Evolutionary conservation across 2,113 vertebrate species (phyloP).

Genomic region (Dunckerocampus dactyliophorus): DNA sequence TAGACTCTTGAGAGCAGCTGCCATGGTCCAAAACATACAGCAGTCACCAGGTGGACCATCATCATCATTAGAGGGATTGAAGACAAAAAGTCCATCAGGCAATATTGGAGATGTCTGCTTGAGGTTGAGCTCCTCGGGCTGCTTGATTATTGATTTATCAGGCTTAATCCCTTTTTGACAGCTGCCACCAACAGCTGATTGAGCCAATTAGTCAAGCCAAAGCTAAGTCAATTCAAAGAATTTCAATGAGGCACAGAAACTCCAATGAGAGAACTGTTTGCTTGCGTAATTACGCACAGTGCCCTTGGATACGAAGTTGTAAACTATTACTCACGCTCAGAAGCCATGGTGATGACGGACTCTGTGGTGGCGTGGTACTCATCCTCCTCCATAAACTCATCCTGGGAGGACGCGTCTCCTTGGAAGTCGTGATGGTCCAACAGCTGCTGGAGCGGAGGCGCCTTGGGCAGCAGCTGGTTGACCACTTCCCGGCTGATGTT

Average conservation of each 20-base stretch:
- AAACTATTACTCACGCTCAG: constrained; percentile 83
- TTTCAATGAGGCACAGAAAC: constrained; percentile 10
- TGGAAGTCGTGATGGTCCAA: constrained; percentile 96
- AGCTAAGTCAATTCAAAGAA: constrained; percentile 26
- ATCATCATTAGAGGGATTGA: constrained; percentile 21
- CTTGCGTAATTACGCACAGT: constrained; percentile 51
- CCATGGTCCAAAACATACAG: constrained; percentile 8
- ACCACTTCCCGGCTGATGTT: constrained; percentile 96
- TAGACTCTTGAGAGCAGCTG: constrained; percentile 12
- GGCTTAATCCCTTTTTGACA: constrained; percentile 54
- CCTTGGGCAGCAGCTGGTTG: constrained; percentile 92
- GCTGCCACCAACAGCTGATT: constrained; percentile 42
- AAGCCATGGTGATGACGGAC: constrained; percentile 96
- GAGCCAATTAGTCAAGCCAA: constrained; percentile 21
- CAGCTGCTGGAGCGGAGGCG: constrained; percentile 93
- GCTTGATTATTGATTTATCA: constrained; percentile 57
- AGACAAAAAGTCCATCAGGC: constrained; percentile 46
- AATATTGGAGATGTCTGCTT: constrained; percentile 40
- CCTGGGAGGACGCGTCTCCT: constrained; percentile 88
- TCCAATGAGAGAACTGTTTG: background rate
- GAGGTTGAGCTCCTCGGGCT: constrained; percentile 20
- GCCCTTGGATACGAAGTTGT: constrained; percentile 48
- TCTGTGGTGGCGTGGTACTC: constrained; percentile 97
- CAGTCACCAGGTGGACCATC: constrained; percentile 8
- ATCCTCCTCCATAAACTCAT: constrained; percentile 92